Percentiles rank a stretch among this genome's conserved stretches.
Conservation (phyloP, 2,797 vertebrate species). For the Enteromius unitaeniatus region DNA sequence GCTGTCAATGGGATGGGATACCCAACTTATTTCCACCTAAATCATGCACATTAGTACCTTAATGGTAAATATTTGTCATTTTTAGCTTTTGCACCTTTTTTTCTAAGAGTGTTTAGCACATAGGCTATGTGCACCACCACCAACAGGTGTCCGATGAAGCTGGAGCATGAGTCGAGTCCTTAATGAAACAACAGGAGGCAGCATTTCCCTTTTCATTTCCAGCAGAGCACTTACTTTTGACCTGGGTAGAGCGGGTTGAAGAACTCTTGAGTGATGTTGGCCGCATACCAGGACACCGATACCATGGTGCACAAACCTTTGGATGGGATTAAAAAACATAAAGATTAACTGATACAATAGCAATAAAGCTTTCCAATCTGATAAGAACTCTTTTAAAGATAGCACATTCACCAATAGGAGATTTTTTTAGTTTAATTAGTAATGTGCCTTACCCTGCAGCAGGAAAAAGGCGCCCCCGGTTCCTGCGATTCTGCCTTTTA, state of each 20-base stretch:
- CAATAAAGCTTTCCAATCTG: background rate
- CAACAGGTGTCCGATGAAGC: background rate
- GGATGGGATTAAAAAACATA: conserved; percentile 20
- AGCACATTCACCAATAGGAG: background rate
- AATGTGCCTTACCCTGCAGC: conserved; percentile 79
- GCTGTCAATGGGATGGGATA: background rate
- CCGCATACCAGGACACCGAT: conserved; percentile 91
- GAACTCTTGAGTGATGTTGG: conserved; percentile 89
- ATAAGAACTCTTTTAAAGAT: background rate
- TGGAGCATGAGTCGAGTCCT: too few species aligned
- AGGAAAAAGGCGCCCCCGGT: conserved; percentile 80
- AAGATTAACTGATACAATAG: conserved; percentile 7
- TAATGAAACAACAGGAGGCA: conserved; percentile 49
- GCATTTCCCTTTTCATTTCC: conserved; percentile 9
- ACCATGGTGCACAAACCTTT: conserved; percentile 87
- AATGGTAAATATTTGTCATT: too few species aligned
- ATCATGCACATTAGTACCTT: background rate
- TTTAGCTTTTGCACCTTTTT: background rate
- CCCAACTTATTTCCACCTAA: background rate
- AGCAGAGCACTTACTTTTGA: conserved; percentile 79
- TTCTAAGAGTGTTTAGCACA: background rate
- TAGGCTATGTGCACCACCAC: too few species aligned
- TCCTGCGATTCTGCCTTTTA: conserved; percentile 84
- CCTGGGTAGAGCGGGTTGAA: conserved; percentile 84
- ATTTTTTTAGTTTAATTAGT: background rate